These are phyloP conservation scores for Tethea ocularis DNA, from an alignment of 2,888 invertebrate genomes.

Conservation along the genomic window DNA sequence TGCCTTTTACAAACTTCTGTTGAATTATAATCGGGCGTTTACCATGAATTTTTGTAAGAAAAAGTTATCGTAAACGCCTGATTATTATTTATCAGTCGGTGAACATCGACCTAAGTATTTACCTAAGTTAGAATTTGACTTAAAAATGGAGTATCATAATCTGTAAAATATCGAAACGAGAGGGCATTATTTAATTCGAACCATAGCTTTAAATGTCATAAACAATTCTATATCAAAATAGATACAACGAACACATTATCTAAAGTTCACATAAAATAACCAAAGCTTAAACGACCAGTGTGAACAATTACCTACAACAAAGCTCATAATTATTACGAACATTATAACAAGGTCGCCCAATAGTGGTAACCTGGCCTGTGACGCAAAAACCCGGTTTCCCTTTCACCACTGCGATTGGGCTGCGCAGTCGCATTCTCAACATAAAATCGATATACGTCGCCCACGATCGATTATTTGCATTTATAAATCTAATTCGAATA, in stretches of 20 bases:
- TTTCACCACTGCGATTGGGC: conserved; percentile 71
- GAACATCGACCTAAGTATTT: too few species aligned
- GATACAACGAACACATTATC: neutral
- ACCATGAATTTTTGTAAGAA: too few species aligned
- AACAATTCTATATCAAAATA: neutral
- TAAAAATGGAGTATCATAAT: too few species aligned
- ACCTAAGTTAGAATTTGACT: too few species aligned
- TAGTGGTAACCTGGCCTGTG: conserved; percentile 45
- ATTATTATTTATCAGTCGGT: too few species aligned
- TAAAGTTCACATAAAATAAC: conserved; percentile 11
- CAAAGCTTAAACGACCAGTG: conserved; percentile 12
- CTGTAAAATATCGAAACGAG: too few species aligned
- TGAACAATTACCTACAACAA: conserved; percentile 35
- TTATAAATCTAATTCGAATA: conserved; percentile 17
- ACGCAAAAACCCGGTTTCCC: conserved; percentile 66
- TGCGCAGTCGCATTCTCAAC: conserved; percentile 36
- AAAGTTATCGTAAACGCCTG: too few species aligned
- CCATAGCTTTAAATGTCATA: too few species aligned
- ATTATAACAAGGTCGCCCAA: conserved; percentile 54
- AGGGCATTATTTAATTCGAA: too few species aligned
- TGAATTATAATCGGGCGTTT: too few species aligned
- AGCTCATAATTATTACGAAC: conserved; percentile 44
- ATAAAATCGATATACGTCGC: conserved; percentile 43
- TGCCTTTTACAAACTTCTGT: too few species aligned
- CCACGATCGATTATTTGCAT: conserved; percentile 45